Evolutionary conservation across 2,113 vertebrate species (phyloP).

Genomic region (Pelecanoides urinatrix): DNA sequence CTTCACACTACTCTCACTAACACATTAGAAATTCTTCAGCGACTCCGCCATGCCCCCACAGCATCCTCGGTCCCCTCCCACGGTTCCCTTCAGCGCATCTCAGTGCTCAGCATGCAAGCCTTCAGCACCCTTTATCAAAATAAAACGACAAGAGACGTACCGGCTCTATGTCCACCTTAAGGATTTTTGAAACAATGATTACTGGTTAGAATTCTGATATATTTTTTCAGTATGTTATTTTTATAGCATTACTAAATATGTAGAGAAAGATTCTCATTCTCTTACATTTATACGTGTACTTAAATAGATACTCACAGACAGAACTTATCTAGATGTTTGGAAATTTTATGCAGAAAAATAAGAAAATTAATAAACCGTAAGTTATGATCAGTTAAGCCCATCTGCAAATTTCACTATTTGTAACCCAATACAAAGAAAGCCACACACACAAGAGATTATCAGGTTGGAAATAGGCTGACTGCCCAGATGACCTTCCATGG

Average conservation of each 20-base stretch:
- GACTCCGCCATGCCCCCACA: neutral
- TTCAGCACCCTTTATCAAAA: neutral
- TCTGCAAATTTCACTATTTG: neutral
- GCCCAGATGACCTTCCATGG: neutral
- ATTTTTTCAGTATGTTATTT: neutral
- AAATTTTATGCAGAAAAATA: neutral
- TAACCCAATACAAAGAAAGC: neutral
- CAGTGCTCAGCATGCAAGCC: neutral
- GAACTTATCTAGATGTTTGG: neutral
- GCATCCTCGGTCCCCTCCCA: neutral
- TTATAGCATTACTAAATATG: neutral
- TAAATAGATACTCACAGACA: neutral
- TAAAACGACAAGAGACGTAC: neutral
- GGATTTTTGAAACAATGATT: neutral
- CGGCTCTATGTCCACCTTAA: neutral
- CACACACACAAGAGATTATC: neutral
- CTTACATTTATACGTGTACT: neutral
- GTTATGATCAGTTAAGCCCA: neutral
- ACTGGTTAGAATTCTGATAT: neutral
- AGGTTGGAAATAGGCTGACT: neutral
- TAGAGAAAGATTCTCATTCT: neutral
- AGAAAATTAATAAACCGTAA: neutral
- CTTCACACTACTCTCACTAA: neutral
- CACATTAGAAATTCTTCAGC: neutral
- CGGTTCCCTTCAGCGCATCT: neutral